Evolutionary conservation across 2,797 vertebrate genomes (phyloP), one percentile per base, ranked within the genome.

Genomic region (Allobates femoralis): DNA sequence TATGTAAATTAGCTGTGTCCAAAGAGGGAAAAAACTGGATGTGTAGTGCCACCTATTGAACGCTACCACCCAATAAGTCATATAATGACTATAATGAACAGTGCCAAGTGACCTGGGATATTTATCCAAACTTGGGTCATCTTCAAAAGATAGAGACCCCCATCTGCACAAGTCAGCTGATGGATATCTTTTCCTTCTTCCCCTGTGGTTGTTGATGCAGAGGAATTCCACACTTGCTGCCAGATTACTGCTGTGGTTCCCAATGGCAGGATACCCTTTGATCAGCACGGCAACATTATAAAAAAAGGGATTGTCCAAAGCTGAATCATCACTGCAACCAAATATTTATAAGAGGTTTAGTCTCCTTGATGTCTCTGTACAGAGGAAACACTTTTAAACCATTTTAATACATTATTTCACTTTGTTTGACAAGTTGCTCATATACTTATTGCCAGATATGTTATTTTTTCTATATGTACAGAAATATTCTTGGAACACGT

Each of bases 351-450:
- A 16, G 26, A 60, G 30, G 18, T 53, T 76, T 75, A 75, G 32
- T 58, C 21, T 30, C 30, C 26, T 83, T n/a, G 73, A 74, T 82
- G 46, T 69, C 41, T 26, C 50, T 34, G 21, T 64, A 56, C 21
- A 58, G 58, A 75, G 34, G n/a, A 5, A 18, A 83, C 50, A 2
- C 56, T 64, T 46, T 83, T 76, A 76, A 84, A 53, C 30, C 82
- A 56, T 23, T 69, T 30, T 84, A 30, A 76, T 76, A 84, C 62
- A 76, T 84, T 8, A 60, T 50, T 46, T 12, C 8, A 51, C 5
- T 30, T 75, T 84, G 81, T 62, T 84, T 75, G 81, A 75, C 53
- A 46, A n/a, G n/a, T 84, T 76, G 14, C 76, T 26, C 26, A 12
- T 12, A 34, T 28, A 66, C 16, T 41, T 26, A 12, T 64, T 67